phyloP scores from a whole-genome alignment of 2,888 invertebrate genomes.

The Abrostola tripartita region DNA sequence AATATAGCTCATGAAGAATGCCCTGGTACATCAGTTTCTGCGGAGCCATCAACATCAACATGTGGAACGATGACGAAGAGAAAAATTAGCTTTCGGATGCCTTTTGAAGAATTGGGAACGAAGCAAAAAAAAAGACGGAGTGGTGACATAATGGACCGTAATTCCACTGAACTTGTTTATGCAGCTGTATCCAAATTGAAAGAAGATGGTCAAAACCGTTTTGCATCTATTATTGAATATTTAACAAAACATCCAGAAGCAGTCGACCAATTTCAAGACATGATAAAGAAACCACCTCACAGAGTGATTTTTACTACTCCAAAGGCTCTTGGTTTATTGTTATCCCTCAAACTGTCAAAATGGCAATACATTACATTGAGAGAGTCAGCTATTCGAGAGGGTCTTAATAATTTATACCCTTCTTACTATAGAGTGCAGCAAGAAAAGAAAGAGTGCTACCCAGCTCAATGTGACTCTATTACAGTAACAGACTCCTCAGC shows the following conservation, averaged over 20 bases:
- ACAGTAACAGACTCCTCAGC: slow-evolving; percentile 2
- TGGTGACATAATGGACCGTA: not conserved
- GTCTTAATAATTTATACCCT: not conserved
- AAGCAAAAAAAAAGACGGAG: not conserved
- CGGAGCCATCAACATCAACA: slow-evolving; percentile 8
- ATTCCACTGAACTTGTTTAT: slow-evolving; percentile 2
- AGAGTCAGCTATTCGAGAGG: slow-evolving; percentile 6
- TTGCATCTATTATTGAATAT: slow-evolving; percentile 9
- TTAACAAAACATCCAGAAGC: slow-evolving; percentile 5
- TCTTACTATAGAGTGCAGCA: not conserved
- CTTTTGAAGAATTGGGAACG: slow-evolving; percentile 4
- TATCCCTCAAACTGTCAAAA: slow-evolving; percentile 7
- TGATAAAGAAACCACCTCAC: not conserved
- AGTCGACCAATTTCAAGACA: not conserved
- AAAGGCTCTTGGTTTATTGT: slow-evolving; percentile 9
- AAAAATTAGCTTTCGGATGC: slow-evolving; percentile 1
- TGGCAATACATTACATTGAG: slow-evolving; percentile 10
- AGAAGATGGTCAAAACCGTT: not conserved
- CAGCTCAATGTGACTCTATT: not conserved
- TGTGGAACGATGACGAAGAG: slow-evolving; percentile 8
- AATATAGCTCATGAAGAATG: no score
- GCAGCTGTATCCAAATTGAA: not conserved
- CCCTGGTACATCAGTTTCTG: not conserved
- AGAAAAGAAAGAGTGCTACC: slow-evolving; percentile 2
- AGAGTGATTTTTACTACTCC: not conserved